phyloP scores from a whole-genome alignment of 1,140 invertebrate species.

The Diorhabda carinulata region DNA sequence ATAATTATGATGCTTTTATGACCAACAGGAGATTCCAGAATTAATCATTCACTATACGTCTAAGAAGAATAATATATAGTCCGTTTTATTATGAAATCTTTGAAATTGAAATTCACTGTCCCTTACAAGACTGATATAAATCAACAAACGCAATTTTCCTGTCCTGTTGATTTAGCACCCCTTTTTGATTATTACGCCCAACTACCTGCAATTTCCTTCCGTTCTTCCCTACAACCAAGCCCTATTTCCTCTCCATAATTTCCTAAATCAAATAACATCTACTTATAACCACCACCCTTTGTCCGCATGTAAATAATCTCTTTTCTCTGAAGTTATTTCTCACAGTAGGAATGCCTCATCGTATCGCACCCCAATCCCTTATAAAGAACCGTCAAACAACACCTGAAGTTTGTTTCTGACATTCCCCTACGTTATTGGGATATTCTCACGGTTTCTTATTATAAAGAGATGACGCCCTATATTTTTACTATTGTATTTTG shows the following conservation, averaged over 20 bases:
- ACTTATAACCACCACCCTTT: neutral
- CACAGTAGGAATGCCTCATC: neutral
- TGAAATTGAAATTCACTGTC: too few species aligned
- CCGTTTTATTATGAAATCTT: too few species aligned
- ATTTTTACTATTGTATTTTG: too few species aligned
- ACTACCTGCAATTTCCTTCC: conserved; percentile 1
- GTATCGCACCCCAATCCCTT: neutral
- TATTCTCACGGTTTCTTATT: too few species aligned
- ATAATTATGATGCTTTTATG: too few species aligned
- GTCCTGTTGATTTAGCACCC: neutral
- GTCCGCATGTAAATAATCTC: conserved; percentile 2
- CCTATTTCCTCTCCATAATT: neutral
- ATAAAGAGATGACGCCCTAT: too few species aligned
- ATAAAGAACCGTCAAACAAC: too few species aligned
- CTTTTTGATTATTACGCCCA: conserved; percentile 2
- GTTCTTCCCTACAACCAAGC: neutral
- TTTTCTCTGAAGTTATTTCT: conserved; percentile 1
- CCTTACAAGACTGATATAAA: neutral
- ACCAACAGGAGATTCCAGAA: too few species aligned
- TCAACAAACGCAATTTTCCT: neutral
- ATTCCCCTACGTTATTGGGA: too few species aligned
- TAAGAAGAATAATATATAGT: too few species aligned
- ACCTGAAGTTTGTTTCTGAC: too few species aligned
- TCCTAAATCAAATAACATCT: conserved; percentile 1
- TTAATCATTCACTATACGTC: too few species aligned